A percentile compares a stretch with the other conserved stretches of the same genome.
Evolutionary conservation across 2,888 invertebrate species (phyloP).

Genomic region (Netelia melanura): DNA sequence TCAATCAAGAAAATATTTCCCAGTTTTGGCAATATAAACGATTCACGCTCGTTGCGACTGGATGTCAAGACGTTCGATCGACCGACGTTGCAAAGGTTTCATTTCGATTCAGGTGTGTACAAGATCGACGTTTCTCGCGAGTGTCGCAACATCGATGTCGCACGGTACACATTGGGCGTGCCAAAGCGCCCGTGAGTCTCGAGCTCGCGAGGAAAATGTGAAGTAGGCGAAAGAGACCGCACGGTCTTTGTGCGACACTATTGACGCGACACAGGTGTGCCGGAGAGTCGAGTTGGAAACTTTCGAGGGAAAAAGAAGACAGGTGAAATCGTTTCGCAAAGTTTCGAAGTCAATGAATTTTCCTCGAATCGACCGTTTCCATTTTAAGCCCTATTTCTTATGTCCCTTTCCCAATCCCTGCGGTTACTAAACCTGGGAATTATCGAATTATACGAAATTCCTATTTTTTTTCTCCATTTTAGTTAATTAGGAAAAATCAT

Average conservation of each 20-base stretch:
- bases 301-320: background rate
- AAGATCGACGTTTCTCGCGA: slow-evolving; percentile 48
- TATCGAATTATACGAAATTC: too few species aligned
- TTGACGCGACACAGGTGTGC: slow-evolving; percentile 8
- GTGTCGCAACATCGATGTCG: slow-evolving; percentile 28
- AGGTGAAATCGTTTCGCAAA: background rate
- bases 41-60: background rate
- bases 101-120: slow-evolving; percentile 31
- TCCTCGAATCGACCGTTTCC: background rate
- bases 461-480: too few species aligned
- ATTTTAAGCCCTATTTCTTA: background rate
- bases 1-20: too few species aligned
- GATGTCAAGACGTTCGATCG: slow-evolving; percentile 24
- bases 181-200: slow-evolving; percentile 7
- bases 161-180: background rate
- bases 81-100: slow-evolving; percentile 23
- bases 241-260: background rate
- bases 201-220: background rate
- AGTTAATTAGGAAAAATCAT: too few species aligned
- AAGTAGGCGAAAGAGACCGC: background rate
- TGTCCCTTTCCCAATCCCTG: background rate
- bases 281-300: background rate
- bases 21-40: background rate
- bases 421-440: too few species aligned
- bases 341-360: background rate